Percentiles rank a stretch among this genome's conserved stretches.
Evolutionary conservation across 1,140 invertebrate genomes (phyloP).

Genomic region (Bombus pascuorum): DNA sequence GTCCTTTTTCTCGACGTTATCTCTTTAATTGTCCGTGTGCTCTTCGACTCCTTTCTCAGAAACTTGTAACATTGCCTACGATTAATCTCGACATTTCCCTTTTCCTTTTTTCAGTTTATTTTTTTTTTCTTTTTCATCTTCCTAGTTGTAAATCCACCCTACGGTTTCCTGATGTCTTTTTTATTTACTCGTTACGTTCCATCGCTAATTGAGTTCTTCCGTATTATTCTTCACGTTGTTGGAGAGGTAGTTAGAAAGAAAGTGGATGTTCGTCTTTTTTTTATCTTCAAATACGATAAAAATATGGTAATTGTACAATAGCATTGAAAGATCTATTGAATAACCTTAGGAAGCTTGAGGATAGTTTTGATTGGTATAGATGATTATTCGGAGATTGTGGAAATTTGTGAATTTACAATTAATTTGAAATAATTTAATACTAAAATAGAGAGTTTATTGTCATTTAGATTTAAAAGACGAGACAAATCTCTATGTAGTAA

Average conservation of each 20-base stretch:
- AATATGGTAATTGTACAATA: no score
- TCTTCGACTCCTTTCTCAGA: conserved; percentile 28
- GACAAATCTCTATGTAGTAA: no score
- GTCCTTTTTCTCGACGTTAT: conserved; percentile 8
- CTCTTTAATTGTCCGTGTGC: conserved; percentile 41
- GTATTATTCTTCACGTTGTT: neutral
- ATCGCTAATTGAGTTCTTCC: conserved; percentile 27
- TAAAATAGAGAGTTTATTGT: no score
- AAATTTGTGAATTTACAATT: no score
- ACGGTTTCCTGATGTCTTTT: conserved; percentile 9
- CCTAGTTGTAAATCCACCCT: neutral
- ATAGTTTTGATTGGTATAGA: neutral
- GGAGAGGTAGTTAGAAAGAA: no score
- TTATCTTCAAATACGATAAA: no score
- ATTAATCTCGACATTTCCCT: neutral
- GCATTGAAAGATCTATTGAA: neutral
- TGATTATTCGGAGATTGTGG: no score
- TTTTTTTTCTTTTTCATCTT: neutral
- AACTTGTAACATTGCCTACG: conserved; percentile 32
- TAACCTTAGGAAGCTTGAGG: neutral
- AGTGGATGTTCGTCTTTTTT: no score
- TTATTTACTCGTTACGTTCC: neutral
- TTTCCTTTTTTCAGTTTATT: neutral
- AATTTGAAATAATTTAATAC: no score
- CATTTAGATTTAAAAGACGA: no score